Percentiles rank a stretch among this genome's conserved stretches.
These are phyloP conservation scores for Punctoribates punctum DNA, from an alignment of 2,888 invertebrate species.

Conservation along the genomic window DNA sequence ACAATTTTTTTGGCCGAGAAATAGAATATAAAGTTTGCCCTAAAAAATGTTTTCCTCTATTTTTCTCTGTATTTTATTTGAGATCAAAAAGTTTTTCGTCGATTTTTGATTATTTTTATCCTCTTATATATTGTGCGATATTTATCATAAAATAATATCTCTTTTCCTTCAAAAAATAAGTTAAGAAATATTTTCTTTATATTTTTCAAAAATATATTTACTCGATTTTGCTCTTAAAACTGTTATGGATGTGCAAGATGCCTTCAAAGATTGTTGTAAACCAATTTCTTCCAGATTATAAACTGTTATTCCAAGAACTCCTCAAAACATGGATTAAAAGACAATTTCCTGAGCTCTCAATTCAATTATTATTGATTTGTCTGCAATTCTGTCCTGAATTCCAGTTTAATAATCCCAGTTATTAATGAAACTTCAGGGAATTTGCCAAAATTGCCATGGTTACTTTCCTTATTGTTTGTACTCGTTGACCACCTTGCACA, in stretches of 20 bases:
- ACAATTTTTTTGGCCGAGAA: no score
- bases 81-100: neutral
- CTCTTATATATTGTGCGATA: constrained; percentile 11
- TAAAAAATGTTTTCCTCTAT: neutral
- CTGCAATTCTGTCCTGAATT: neutral
- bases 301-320: no score
- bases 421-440: no score
- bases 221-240: no score
- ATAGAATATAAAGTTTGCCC: no score
- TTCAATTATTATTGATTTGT: neutral
- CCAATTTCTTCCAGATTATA: no score
- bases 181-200: neutral
- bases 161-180: neutral
- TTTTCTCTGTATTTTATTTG: neutral
- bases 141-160: constrained; percentile 1
- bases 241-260: no score
- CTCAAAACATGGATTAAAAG: neutral
- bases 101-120: neutral
- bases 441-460: no score
- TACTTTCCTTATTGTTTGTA: no score
- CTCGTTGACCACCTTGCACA: no score
- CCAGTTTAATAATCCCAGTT: no score
- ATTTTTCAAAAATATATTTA: neutral
- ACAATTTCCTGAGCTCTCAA: neutral
- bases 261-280: no score